A percentile compares a stretch with the other conserved stretches of the same genome.
phyloP scores from a whole-genome alignment of 2,113 vertebrate species.

The Cinclus mexicanus region DNA sequence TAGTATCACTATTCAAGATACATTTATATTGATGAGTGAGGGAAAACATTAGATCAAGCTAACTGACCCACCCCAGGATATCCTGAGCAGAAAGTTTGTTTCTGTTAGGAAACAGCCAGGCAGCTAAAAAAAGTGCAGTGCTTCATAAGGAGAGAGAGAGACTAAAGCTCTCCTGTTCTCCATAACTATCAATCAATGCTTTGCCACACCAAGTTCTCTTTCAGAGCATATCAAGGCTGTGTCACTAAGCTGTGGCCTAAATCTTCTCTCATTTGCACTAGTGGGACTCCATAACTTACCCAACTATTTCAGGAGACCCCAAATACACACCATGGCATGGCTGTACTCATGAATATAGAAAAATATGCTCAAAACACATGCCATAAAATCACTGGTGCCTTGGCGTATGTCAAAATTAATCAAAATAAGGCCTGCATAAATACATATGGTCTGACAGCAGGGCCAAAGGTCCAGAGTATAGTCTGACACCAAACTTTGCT shows the following conservation, averaged over 20 bases:
- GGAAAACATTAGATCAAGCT: background rate
- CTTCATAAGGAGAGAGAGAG: background rate
- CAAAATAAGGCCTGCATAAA: background rate
- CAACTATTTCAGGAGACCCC: background rate
- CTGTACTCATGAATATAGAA: background rate
- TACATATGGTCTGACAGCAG: background rate
- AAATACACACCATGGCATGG: background rate
- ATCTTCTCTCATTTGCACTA: background rate
- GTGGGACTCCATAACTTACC: background rate
- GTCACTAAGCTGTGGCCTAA: background rate
- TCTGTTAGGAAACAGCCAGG: background rate
- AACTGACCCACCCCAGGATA: background rate
- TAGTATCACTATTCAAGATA: background rate
- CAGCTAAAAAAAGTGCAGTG: background rate
- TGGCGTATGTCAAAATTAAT: background rate
- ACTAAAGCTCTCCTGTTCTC: background rate
- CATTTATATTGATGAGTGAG: background rate
- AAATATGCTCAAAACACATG: background rate
- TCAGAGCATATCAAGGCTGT: background rate
- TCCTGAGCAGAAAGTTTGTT: background rate
- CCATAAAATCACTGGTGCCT: background rate
- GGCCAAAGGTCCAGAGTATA: background rate
- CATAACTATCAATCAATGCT: background rate
- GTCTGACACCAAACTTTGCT: background rate
- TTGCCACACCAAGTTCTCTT: background rate